Percentiles rank a stretch among this genome's conserved stretches.
phyloP scores from a whole-genome alignment of 2,888 invertebrate genomes.

The Orchesella flavescens region DNA sequence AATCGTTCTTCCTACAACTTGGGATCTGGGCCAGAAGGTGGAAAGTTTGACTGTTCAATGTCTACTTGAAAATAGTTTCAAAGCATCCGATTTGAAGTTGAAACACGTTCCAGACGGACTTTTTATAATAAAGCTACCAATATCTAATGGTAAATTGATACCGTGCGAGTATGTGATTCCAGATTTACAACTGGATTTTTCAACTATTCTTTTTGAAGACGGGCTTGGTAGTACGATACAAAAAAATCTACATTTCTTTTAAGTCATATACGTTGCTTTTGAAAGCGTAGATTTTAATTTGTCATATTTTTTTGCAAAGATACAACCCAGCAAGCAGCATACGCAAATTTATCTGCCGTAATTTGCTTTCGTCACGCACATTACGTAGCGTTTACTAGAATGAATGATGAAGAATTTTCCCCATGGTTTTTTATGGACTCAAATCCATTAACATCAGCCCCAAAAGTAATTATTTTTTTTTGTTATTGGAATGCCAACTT shows the following conservation, averaged over 20 bases:
- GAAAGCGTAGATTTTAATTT: too few relatives aligned
- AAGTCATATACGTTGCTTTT: background rate
- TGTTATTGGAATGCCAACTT: too few relatives aligned
- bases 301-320: background rate
- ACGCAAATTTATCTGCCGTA: slow-evolving; percentile 2
- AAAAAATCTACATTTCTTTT: background rate
- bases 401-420: background rate
- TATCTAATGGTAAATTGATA: slow-evolving; percentile 19
- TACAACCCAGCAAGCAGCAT: background rate
- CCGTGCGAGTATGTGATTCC: slow-evolving; percentile 21
- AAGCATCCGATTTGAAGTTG: background rate
- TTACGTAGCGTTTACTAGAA: slow-evolving; percentile 18
- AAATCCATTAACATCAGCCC: background rate
- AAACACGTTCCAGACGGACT: background rate
- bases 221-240: background rate
- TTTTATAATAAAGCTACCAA: slow-evolving; percentile 36
- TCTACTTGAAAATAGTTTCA: slow-evolving; percentile 17
- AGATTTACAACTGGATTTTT: slow-evolving; percentile 13
- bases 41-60: background rate
- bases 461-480: background rate
- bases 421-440: slow-evolving; percentile 44
- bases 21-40: background rate
- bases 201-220: background rate
- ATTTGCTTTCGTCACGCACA: slow-evolving; percentile 3
- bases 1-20: background rate